A percentile compares a stretch with the other conserved stretches of the same genome.
Conservation (phyloP, 2,113 vertebrate genomes). For the Phainopepla nitens region DNA sequence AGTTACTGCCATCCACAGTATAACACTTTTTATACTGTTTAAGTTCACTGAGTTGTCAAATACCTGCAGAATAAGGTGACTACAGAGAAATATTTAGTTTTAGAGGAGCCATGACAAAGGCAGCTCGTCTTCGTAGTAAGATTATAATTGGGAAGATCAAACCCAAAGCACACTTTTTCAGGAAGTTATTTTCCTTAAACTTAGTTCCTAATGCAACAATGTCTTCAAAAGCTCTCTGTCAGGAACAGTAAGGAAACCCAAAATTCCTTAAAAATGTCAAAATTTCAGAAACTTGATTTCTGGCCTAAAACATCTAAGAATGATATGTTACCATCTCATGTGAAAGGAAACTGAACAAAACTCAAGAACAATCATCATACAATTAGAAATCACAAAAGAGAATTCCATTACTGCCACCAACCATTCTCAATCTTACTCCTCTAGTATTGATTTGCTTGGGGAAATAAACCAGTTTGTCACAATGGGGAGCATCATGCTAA, state of each 20-base stretch:
- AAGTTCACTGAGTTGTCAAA: neutral
- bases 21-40: neutral
- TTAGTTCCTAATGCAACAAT: neutral
- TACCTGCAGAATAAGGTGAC: neutral
- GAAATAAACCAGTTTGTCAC: conserved; percentile 22
- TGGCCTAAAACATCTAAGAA: neutral
- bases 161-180: neutral
- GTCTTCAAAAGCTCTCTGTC: neutral
- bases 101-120: neutral
- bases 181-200: neutral
- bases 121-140: neutral
- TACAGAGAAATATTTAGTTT: neutral
- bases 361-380: neutral
- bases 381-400: neutral
- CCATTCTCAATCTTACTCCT: neutral
- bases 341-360: neutral
- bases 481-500: neutral
- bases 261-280: neutral
- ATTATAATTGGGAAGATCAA: neutral
- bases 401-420: neutral
- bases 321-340: neutral
- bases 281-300: neutral
- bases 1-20: neutral
- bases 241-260: neutral
- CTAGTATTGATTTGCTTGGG: conserved; percentile 37